Conservation (phyloP, 2,113 vertebrate genomes). For the Phylloscopus whistleri region DNA sequence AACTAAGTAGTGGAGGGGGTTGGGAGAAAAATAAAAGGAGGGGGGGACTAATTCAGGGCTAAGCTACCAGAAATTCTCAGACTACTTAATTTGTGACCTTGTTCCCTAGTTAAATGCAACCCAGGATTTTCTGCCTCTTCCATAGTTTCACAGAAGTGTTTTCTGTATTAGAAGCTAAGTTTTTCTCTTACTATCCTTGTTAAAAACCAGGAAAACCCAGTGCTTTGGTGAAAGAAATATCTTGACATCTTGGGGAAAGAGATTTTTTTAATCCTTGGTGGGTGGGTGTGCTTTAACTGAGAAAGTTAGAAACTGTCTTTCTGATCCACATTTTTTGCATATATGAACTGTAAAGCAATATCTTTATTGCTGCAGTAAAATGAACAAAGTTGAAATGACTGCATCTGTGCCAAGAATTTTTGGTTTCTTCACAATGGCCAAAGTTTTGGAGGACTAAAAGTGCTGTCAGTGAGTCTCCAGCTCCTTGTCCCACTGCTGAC, state of each 20-base stretch:
- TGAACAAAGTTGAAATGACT: neutral
- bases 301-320: neutral
- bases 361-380: neutral
- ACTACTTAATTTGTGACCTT: slow-evolving; percentile 28
- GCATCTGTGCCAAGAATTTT: neutral
- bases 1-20: neutral
- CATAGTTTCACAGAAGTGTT: neutral
- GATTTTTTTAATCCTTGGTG: neutral
- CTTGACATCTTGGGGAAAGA: neutral
- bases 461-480: neutral
- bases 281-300: neutral
- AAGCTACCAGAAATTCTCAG: slow-evolving; percentile 42
- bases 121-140: neutral
- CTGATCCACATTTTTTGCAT: neutral
- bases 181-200: neutral
- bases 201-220: neutral
- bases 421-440: neutral
- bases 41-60: neutral
- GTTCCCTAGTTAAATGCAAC: neutral
- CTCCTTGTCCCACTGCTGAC: neutral
- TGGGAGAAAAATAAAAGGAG: neutral
- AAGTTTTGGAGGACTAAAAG: neutral
- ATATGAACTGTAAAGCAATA: neutral
- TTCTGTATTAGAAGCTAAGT: neutral
- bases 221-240: neutral